Base-by-base conservation (phyloP, 64 coral and sea anemone species). In the Anthopleura sola region DNA sequence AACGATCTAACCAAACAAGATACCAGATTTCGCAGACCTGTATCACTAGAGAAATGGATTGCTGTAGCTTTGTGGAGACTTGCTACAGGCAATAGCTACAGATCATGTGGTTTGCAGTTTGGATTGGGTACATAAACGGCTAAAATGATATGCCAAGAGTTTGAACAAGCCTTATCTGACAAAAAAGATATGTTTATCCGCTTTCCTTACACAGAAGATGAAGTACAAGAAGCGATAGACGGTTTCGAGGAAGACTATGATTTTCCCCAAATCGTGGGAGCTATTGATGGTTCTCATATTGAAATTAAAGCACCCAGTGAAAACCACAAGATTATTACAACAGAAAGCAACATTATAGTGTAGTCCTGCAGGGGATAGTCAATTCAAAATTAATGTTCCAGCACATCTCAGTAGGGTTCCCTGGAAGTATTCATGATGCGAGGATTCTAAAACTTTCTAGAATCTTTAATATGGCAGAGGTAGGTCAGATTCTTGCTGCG, bases 381-480 rank as follows among this genome's bases (percentile, higher is more conserved):
- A 79, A 88, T 78, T 50, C 46, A 13, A 77, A 83, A 32, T 33
- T 83, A 29, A 12, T 34, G 7, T 88, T 88, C 47, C 47, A 60
- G 36, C 75, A 87, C 77, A n/a, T 85, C 38, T 36, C 81, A 40
- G 37, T 68, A 82, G 91, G 91, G 24, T 93, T 29, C 75, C 91
- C 86, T 2, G 91, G 86, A 54, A 88, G 91, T 60, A 88, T 88
- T 20, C 81, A 88, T 79, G 86, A 88, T 57, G 80, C 79, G 17
- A 57, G 80, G 26, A 50, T 92, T 44, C 44, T 92, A 47, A 50
- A 71, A 58, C 51, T 84, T 83, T n/a, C 57, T 80, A 68, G 74
- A 39, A 83, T 92, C 37, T 88, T 24, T 39, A 36, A 83, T 80
- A 69, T 88, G 24, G 86, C 82, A 55, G 82, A 93, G 36, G 48